A percentile compares a stretch with the other conserved stretches of the same genome.
These are phyloP conservation scores for Lophura swinhoii DNA, from an alignment of 2,797 vertebrate species.

Conservation along the genomic window DNA sequence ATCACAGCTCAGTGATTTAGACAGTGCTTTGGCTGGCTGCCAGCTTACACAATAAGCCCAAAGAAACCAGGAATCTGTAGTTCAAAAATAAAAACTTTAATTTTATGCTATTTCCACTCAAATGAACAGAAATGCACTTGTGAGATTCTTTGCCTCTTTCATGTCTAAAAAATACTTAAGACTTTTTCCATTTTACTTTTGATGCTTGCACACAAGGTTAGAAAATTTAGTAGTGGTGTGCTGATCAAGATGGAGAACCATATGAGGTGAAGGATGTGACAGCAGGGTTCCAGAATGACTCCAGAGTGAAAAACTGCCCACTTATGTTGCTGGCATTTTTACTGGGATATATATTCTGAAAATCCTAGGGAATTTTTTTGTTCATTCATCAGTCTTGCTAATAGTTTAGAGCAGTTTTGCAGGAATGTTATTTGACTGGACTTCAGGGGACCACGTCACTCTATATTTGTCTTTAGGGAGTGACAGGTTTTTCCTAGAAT, in stretches of 20 bases:
- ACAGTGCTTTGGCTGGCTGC: conserved; percentile 42
- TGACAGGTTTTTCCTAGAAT: background rate
- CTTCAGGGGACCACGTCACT: background rate
- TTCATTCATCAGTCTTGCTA: background rate
- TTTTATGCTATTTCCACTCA: background rate
- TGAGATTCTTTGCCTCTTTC: background rate
- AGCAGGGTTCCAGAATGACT: background rate
- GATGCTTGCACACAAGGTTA: background rate
- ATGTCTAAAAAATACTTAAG: background rate
- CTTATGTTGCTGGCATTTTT: background rate
- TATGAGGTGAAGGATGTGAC: background rate
- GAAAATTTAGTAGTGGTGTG: background rate
- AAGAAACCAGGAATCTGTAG: conserved; percentile 32
- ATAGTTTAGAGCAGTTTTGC: background rate
- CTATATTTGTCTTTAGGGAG: background rate
- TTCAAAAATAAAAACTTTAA: conserved; percentile 32
- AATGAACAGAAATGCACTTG: background rate
- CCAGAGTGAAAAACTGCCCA: background rate
- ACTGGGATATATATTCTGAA: background rate
- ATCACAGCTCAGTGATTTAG: conserved; percentile 53
- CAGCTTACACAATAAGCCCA: background rate
- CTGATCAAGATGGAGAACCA: background rate
- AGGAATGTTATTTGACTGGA: background rate
- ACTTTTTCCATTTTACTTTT: background rate
- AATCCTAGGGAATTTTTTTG: background rate